These are phyloP conservation scores for Anas platyrhynchos DNA, from an alignment of 2,113 vertebrate genomes.

Conservation along the genomic window DNA sequence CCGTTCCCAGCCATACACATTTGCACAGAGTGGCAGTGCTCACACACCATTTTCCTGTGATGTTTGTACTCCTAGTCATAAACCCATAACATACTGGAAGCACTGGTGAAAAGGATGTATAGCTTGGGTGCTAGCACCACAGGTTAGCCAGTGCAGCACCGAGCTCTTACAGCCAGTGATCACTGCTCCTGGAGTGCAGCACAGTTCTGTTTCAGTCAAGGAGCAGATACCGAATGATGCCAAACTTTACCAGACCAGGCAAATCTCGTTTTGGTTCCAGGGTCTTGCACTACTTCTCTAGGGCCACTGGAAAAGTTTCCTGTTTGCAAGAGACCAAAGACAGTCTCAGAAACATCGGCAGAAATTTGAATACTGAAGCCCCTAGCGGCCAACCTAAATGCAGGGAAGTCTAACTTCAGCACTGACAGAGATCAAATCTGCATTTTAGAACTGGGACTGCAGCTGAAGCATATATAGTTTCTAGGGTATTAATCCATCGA, in stretches of 20 bases:
- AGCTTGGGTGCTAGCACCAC: neutral
- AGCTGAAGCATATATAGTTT: neutral
- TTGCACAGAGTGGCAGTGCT: neutral
- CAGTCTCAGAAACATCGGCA: neutral
- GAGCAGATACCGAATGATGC: neutral
- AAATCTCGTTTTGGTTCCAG: neutral
- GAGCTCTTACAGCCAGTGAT: neutral
- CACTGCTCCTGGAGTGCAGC: neutral
- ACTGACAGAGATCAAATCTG: neutral
- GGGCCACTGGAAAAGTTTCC: neutral
- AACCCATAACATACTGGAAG: neutral
- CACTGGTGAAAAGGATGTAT: neutral
- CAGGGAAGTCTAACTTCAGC: neutral
- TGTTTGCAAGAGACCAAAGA: neutral
- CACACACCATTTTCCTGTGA: neutral
- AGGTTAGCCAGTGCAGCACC: neutral
- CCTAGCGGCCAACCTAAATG: neutral
- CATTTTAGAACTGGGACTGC: neutral
- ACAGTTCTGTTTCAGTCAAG: accelerated
- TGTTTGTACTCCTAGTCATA: neutral
- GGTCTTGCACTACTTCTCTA: neutral
- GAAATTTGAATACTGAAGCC: neutral
- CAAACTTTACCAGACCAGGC: neutral
- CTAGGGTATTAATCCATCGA: neutral
- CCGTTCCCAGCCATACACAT: neutral